phyloP scores from a whole-genome alignment of 2,888 invertebrate species.

The Serrognathus titanus region DNA sequence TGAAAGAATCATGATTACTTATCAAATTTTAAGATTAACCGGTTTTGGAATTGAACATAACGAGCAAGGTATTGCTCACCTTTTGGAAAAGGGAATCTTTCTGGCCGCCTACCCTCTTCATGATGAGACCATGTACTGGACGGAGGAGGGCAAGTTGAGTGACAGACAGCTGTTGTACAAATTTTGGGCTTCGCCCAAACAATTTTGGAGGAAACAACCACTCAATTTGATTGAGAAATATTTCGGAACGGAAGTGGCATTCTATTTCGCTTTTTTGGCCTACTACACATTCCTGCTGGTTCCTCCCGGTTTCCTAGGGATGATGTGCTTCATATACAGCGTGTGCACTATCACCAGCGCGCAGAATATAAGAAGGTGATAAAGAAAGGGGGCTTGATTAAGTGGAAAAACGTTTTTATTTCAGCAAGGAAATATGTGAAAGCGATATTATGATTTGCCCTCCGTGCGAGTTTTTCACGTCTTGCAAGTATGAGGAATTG shows the following conservation, averaged over 20 bases:
- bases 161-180: conserved; percentile 50
- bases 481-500: conserved; percentile 71
- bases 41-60: conserved; percentile 31
- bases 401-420: conserved; percentile 5
- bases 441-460: conserved; percentile 74
- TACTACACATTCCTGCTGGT: conserved; percentile 54
- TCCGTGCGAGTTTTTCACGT: conserved; percentile 62
- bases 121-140: conserved; percentile 39
- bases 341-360: conserved; percentile 30
- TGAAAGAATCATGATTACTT: conserved; percentile 39
- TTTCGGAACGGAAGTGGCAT: conserved; percentile 55
- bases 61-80: conserved; percentile 36
- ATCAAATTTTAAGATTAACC: conserved; percentile 33
- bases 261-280: conserved; percentile 58
- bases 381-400: background rate
- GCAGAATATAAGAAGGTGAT: background rate
- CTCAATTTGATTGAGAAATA: conserved; percentile 57
- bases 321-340: conserved; percentile 48
- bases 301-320: conserved; percentile 49
- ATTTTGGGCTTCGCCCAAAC: conserved; percentile 57
- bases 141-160: conserved; percentile 34
- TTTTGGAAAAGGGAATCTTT: conserved; percentile 32
- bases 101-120: conserved; percentile 41
- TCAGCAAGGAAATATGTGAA: conserved; percentile 56
- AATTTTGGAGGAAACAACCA: conserved; percentile 60